Evolutionary conservation across 2,113 vertebrate genomes (phyloP), one percentile per base, ranked within the genome.

Genomic region (Canis aureus): DNA sequence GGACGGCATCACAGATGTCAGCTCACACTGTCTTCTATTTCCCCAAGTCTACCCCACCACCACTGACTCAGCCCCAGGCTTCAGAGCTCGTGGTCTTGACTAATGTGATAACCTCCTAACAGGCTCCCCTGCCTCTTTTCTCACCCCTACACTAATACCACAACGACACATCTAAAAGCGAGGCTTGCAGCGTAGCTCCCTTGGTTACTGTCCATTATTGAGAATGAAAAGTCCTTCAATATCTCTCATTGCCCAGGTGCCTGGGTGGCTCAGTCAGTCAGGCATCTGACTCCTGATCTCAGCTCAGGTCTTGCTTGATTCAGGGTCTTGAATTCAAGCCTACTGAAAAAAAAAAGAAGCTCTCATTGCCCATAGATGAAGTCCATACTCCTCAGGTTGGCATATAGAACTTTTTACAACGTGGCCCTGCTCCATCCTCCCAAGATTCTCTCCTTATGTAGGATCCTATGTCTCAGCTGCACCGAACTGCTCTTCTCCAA

Each of bases 71-170:
- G 55, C 27, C 15, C 82, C 62, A 43, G n/a, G 62, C 60, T 89
- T 93, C 29, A 11, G 17, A 69, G 49, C 74, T 57, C 84, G 51
- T 76, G 57, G 57, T 95, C 69, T 94, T 94, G 62, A 94, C 81
- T 91, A 64, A 96, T 29, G 32, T 20, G 29, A 32, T 81, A 88
- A 43, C 51, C 25, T 90, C 83, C 27, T 62, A 66, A 76, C 25
- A 51, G 17, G 11, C 17, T 53, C 22, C 55, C 12, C 17, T 53
- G 60, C 62, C 57, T 79, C 38, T 90, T 60, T 96, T 60, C 60
- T 87, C 25, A 79, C 35, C 3, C 92, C 74, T 51, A 71, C 29
- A 83, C 25, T 64, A 59, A 76, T 13, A 10, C 51, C 76, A 79
- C 49, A 85, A 29, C 22, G 35, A 13, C 53, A 35, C 1, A 20